Base-by-base conservation (phyloP, 2,113 vertebrate species). In the Mastomys coucha region DNA sequence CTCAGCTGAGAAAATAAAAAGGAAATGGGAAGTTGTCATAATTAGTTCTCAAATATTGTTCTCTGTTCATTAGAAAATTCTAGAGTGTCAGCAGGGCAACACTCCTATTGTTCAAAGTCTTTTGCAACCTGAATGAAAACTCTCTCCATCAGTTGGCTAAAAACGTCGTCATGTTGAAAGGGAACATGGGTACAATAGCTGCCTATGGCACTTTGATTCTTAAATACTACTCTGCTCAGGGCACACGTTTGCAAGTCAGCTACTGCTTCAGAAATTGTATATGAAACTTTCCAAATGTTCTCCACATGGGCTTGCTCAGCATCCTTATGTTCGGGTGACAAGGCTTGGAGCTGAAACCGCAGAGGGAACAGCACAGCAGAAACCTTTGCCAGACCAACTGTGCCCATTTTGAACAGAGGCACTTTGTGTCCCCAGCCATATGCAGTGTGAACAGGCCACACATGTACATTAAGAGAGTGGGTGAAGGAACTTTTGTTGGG, bases 381-480 rank as follows among this genome's bases (percentile, higher is more conserved):
- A 91, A 77, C 72, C 84, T 87, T 72, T 87, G 89, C 67, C 81
- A 88, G 84, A 87, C 76, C 73, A 91, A 95, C 90, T 63, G 80
- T 60, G 89, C 84, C 49, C 5, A 65, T 85, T 94, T 96, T 89
- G 93, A 95, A 96, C 51, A 0, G 88, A 97, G 94, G 56, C 86
- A 56, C 95, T 96, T 94, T 97, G 60, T 91, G 76, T 95, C 88
- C 77, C 28, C 36, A 76, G 86, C 91, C 96, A 96, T 93, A 93
- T 96, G 96, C 91, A 56, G 91, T 95, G 94, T 91, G 95, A 97
- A 97, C 1, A 19, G 89, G 94, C 86, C n/a, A 3, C 96, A 97
- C 94, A 95, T 95, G 95, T 60, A 76, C 82, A 76, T 96, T 78
- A 49, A 91, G 51, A 56, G 92, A 97, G 97, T 97, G 97, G 96